Conservation (phyloP, 2,113 vertebrate species). For the Hippocampus zosterae region DNA sequence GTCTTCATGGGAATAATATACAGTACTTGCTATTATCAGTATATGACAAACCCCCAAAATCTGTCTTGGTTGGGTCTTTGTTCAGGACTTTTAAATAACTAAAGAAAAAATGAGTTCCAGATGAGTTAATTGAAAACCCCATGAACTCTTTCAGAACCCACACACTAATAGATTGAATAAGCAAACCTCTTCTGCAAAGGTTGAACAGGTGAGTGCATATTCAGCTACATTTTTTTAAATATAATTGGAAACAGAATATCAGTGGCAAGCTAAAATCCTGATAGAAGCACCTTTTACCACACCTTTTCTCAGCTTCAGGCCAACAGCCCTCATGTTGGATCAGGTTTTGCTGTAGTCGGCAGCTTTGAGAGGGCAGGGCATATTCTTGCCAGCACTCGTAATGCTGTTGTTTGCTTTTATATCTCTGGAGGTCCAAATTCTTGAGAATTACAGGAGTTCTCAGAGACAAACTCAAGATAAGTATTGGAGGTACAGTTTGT, state of each 20-base stretch:
- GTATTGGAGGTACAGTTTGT: slow-evolving; percentile 8
- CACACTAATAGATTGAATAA: slow-evolving; percentile 3
- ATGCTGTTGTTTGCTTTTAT: slow-evolving; percentile 18
- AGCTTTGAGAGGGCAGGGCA: slow-evolving; percentile 5
- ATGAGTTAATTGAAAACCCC: not conserved
- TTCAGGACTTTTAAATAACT: too few relatives aligned
- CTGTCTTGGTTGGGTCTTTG: not conserved
- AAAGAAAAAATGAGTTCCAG: not conserved
- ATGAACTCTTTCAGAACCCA: slow-evolving; percentile 15
- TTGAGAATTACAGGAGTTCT: not conserved
- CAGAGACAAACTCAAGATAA: not conserved
- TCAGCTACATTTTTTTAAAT: not conserved
- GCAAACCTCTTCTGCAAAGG: not conserved
- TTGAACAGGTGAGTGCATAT: not conserved
- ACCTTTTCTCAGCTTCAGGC: slow-evolving; percentile 27
- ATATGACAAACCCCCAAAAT: not conserved
- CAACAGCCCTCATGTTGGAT: slow-evolving; percentile 19
- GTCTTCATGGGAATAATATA: not conserved
- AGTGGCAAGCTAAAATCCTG: slow-evolving; percentile 29
- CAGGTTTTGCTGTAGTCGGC: slow-evolving; percentile 42
- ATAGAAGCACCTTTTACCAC: slow-evolving; percentile 38
- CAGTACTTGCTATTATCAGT: not conserved
- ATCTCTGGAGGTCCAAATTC: slow-evolving; percentile 23
- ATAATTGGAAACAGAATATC: slow-evolving; percentile 25
- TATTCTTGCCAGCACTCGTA: slow-evolving; percentile 11